Evolutionary conservation across 2,888 invertebrate species (phyloP).

Genomic region (Ctena decussata): DNA sequence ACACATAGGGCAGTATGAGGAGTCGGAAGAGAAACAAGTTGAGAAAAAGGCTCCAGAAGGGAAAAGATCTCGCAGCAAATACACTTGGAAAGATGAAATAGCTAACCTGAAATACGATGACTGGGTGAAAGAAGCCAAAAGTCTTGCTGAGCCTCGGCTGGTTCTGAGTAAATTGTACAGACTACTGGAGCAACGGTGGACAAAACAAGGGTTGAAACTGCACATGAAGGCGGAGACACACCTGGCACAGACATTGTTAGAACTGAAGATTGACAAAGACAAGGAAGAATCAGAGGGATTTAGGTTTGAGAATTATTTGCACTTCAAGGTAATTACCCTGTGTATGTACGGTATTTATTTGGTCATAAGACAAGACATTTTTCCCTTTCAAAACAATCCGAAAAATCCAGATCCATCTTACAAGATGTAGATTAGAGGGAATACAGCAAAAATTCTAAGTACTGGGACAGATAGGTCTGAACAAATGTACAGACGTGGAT

Average conservation of each 20-base stretch:
- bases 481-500: too few species aligned
- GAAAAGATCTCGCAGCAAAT: background rate
- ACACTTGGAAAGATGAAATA: background rate
- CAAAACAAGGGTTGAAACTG: slow-evolving; percentile 33
- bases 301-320: slow-evolving; percentile 41
- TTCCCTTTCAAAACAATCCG: too few species aligned
- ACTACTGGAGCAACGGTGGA: slow-evolving; percentile 28
- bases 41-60: background rate
- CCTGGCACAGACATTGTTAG: slow-evolving; percentile 39
- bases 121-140: slow-evolving; percentile 14
- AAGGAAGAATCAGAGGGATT: slow-evolving; percentile 2
- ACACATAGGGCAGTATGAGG: background rate
- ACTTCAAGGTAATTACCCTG: slow-evolving; percentile 35
- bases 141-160: background rate
- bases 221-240: background rate
- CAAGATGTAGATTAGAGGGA: too few species aligned
- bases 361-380: too few species aligned
- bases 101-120: background rate
- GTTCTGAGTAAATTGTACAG: slow-evolving; percentile 21
- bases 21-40: background rate
- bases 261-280: slow-evolving; percentile 14
- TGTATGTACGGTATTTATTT: too few species aligned
- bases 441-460: too few species aligned
- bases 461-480: too few species aligned
- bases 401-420: too few species aligned